Evolutionary conservation across 2,797 vertebrate species (phyloP), one percentile per base, ranked within the genome.

Genomic region (Cephalopachus bancanus): DNA sequence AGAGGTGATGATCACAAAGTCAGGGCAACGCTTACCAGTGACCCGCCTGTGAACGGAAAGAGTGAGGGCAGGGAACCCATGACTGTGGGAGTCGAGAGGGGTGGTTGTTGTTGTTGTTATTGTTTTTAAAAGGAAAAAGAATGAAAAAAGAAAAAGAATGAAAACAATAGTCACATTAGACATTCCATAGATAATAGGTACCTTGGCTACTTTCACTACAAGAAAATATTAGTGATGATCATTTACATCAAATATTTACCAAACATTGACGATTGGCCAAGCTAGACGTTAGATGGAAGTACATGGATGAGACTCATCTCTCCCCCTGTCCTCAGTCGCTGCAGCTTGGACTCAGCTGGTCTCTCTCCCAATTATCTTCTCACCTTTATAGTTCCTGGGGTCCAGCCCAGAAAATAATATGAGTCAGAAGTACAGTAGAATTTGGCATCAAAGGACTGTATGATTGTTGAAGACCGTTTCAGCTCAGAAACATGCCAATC

Each of bases 221-320:
- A 90, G 67, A 55, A 79, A 92, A 93, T 26, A 91, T 79, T 14
- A 44, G 83, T 69, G 30, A 33, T 28, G 12, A 83, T 30, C 62
- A 88, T 67, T 87, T 80, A 84, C 80, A 74, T 74, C 2, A 87
- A 90, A 33, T 85, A 85, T 53, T 84, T 93, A 28, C 30, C 37
- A 64, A 67, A 76, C 30, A 49, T 57, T 71, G 71, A 86, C n/a
- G 64, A 44, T 37, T 76, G 33, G 20, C 49, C 62, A 93, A 65
- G 72, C 17, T 84, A n/a, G 33, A 59, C 14, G 1, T 81, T 92
- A 84, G 33, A 49, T 26, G 33, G 19, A 28, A 62, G 65, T 5
- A 83, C 64, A 92, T 15, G 10, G 30, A 5, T 26, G 51, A 49
- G 22, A 65, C 28, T 67, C 44, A 1, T 72, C 62, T 26, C 12